Base-by-base conservation (phyloP, 2,113 vertebrate species). In the Candoia aspera region DNA sequence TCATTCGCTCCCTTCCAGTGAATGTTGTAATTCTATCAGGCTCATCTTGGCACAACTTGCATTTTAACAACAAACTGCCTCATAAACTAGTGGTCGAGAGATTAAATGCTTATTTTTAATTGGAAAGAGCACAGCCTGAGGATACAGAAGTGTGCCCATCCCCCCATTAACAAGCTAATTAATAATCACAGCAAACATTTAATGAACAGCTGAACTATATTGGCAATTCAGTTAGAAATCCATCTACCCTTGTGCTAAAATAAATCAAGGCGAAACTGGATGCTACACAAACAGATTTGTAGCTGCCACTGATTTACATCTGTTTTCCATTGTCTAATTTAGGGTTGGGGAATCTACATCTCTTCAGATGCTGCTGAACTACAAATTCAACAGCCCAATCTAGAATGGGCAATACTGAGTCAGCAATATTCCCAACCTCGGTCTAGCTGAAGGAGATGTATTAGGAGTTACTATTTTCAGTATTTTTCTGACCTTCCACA, bases 61-160 rank as follows among this genome's bases (percentile, higher is more conserved):
- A 92, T 89, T 95, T 89, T 87, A 93, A 86, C 55, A 95, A 90
- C 85, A 94, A 95, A 26, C 17, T 94, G 46, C 91, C 87, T 96
- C 94, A 93, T 96, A 97, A 96, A 95, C 59, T 79, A 95, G 84
- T 60, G 91, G 88, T 85, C 96, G 89, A 96, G 91, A 96, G 94
- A 96, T 95, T 95, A 96, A 96, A 88, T 90, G 53, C 84, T 95
- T 95, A 89, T 83, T 86, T 93, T 96, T 96, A 96, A 97, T 95
- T 95, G 90, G 90, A 96, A 95, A 86, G 37, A 91, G 84, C 94
- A 93, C 95, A 88, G 62, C 95, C 94, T 93, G 89, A 94, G 97
- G 96, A 90, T 3, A 95, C 91, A 96, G 93, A 95, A 94, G 73
- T 90, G 93, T 95, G 60, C 73, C 91, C 92, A 58, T 91, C 93